These are phyloP conservation scores for Stenurella melanura DNA, from an alignment of 2,888 invertebrate species.

Conservation along the genomic window DNA sequence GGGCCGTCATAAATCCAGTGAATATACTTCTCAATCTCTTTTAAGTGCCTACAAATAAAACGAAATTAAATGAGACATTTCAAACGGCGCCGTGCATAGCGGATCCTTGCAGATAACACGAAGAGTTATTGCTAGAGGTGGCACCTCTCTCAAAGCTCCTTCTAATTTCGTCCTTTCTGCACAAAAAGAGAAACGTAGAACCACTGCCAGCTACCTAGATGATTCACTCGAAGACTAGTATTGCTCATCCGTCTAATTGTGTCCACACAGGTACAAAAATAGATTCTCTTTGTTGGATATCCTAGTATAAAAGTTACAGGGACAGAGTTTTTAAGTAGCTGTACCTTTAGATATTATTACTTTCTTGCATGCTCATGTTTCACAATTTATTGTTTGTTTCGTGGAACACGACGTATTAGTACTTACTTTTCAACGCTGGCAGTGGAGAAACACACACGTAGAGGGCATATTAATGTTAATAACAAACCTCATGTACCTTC, in stretches of 20 bases:
- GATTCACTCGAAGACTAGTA: constrained; percentile 52
- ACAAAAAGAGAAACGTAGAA: constrained; percentile 30
- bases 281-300: constrained; percentile 44
- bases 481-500: neutral
- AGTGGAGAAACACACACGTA: neutral
- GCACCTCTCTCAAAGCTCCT: neutral
- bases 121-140: neutral
- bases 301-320: neutral
- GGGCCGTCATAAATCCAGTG: neutral
- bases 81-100: neutral
- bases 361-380: neutral
- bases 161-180: constrained; percentile 11
- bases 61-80: neutral
- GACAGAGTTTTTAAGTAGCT: neutral
- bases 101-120: neutral
- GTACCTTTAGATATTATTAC: neutral
- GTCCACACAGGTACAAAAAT: constrained; percentile 49
- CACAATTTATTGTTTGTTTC: neutral
- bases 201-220: constrained; percentile 37
- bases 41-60: neutral
- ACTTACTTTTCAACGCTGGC: neutral
- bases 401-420: neutral
- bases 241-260: constrained; percentile 54
- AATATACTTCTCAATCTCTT: neutral
- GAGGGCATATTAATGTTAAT: neutral